These are phyloP conservation scores for Chloropsis cyanopogon DNA, from an alignment of 2,113 vertebrate genomes.

Conservation along the genomic window DNA sequence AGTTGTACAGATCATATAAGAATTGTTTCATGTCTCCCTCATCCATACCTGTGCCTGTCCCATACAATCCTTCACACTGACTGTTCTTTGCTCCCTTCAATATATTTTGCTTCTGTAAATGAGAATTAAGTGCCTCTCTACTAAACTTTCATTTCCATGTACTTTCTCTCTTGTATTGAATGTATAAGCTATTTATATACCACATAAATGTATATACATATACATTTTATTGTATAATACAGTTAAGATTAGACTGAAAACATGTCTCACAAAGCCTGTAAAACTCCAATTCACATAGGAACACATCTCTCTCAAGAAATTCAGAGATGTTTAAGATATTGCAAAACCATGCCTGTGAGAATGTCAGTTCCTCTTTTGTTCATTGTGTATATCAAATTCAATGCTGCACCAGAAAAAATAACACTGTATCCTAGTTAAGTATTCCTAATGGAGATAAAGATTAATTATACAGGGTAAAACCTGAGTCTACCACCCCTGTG, in stretches of 20 bases:
- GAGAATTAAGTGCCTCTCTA: not conserved
- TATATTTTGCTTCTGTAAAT: not conserved
- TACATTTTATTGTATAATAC: not conserved
- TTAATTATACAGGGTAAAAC: not conserved
- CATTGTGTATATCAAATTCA: fast-evolving
- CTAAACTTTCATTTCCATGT: not conserved
- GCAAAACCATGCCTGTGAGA: not conserved
- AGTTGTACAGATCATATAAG: not conserved
- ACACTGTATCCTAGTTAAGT: not conserved
- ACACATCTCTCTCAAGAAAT: not conserved
- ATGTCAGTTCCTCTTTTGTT: not conserved
- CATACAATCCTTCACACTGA: not conserved
- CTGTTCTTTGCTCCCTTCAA: not conserved
- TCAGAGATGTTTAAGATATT: not conserved
- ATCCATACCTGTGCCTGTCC: not conserved
- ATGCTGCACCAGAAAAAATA: not conserved
- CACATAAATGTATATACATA: too few species aligned
- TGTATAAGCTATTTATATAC: not conserved
- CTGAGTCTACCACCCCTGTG: not conserved
- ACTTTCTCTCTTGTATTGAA: not conserved
- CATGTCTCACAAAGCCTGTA: not conserved
- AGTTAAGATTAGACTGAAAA: not conserved
- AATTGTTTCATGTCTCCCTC: not conserved
- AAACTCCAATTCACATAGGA: not conserved
- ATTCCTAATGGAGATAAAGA: not conserved